Conservation (phyloP, 2,113 vertebrate species). For the Pica pica region DNA sequence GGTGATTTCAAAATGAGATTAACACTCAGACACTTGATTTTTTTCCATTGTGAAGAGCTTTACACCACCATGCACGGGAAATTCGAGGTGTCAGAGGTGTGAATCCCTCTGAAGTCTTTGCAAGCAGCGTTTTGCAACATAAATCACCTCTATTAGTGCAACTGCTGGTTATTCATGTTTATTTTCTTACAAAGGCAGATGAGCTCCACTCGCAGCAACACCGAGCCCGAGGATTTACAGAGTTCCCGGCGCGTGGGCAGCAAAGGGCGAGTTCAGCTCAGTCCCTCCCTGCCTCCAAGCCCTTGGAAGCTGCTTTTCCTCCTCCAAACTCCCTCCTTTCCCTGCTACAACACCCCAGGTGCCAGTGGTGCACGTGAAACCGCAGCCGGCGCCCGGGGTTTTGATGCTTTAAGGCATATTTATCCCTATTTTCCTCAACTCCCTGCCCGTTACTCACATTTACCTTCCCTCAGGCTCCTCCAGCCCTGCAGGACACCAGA, state of each 20-base stretch:
- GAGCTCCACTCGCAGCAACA: background rate
- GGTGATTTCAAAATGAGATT: background rate
- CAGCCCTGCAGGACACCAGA: background rate
- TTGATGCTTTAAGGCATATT: background rate
- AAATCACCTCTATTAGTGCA: background rate
- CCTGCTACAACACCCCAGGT: background rate
- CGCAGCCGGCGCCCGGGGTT: accelerated
- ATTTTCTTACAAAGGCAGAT: background rate
- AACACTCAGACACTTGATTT: background rate
- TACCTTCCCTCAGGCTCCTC: background rate
- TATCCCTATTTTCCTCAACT: background rate
- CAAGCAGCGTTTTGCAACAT: background rate
- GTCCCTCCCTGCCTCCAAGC: background rate
- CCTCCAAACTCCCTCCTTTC: background rate
- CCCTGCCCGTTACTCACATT: background rate
- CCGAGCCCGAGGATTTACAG: background rate
- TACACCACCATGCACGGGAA: accelerated
- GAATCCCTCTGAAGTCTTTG: background rate
- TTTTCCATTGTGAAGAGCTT: background rate
- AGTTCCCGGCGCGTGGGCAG: background rate
- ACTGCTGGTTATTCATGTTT: background rate
- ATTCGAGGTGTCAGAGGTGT: background rate
- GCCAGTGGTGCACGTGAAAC: background rate
- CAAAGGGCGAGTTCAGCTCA: background rate
- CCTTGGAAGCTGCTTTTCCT: background rate